A percentile compares a stretch with the other conserved stretches of the same genome.
These are phyloP conservation scores for Drosophila ustulata DNA, from an alignment of 2,888 invertebrate genomes.

Conservation along the genomic window DNA sequence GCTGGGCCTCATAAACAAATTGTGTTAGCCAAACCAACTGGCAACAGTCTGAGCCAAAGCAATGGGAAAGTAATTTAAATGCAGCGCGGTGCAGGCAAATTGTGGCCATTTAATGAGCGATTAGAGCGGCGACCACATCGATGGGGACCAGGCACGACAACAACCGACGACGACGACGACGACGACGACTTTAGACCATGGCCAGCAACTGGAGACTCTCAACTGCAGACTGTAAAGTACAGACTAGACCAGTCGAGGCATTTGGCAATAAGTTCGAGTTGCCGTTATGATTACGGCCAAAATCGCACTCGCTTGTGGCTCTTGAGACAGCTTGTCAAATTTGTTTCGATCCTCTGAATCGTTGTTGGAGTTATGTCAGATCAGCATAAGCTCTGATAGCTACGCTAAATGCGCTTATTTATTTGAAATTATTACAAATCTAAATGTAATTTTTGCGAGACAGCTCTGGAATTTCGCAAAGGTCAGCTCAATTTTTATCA, in stretches of 20 bases:
- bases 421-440: background rate
- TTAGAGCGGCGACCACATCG: constrained; percentile 67
- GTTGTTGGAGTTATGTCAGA: constrained; percentile 16
- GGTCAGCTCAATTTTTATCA: background rate
- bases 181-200: background rate
- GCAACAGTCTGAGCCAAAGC: constrained; percentile 31
- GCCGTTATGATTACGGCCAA: constrained; percentile 66
- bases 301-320: constrained; percentile 43
- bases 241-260: constrained; percentile 30
- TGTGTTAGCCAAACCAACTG: constrained; percentile 39
- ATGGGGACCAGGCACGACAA: constrained; percentile 68
- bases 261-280: constrained; percentile 54
- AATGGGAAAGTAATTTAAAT: constrained; percentile 80
- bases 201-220: background rate
- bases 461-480: background rate
- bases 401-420: background rate
- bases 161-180: constrained; percentile 21
- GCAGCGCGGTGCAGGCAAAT: constrained; percentile 72
- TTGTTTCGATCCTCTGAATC: constrained; percentile 35
- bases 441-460: constrained; percentile 9
- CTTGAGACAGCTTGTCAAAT: constrained; percentile 45
- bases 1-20: constrained; percentile 76
- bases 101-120: constrained; percentile 77
- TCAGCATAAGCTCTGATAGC: background rate
- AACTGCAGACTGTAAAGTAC: background rate